A percentile compares a stretch with the other conserved stretches of the same genome.
Evolutionary conservation across 2,888 invertebrate genomes (phyloP).

Genomic region (Slavum lentiscoides): DNA sequence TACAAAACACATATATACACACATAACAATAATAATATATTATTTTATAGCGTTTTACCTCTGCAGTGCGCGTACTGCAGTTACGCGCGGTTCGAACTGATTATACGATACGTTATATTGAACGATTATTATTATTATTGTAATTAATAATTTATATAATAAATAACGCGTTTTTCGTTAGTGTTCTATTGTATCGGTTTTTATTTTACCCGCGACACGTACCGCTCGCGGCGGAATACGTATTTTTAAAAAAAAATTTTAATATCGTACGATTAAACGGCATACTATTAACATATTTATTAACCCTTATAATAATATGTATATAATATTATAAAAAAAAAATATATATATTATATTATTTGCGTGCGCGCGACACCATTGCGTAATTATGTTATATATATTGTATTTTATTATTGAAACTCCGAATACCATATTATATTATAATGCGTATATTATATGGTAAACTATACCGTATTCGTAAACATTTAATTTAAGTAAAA

Average conservation of each 20-base stretch:
- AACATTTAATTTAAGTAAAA: conserved; percentile 30
- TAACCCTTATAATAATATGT: not conserved
- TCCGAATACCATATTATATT: too few relatives aligned
- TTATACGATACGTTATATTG: not conserved
- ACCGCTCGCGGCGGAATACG: too few relatives aligned
- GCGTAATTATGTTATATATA: not conserved
- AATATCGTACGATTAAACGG: too few relatives aligned
- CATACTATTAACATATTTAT: not conserved
- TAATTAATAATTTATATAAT: too few relatives aligned
- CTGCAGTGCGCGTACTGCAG: not conserved
- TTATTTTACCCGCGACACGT: too few relatives aligned
- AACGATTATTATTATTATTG: not conserved
- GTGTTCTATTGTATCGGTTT: too few relatives aligned
- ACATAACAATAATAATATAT: too few relatives aligned
- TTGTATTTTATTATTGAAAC: conserved; percentile 25
- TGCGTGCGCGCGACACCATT: conserved; percentile 14
- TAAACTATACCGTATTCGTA: not conserved
- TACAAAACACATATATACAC: too few relatives aligned
- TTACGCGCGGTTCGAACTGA: conserved; percentile 8
- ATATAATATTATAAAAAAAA: not conserved
- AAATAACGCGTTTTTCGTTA: too few relatives aligned
- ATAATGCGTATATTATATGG: not conserved
- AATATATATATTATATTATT: not conserved
- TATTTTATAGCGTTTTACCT: too few relatives aligned
- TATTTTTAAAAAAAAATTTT: too few relatives aligned